Evolutionary conservation across 92 coral and sea anemone species (phyloP).

Genomic region (Heliopora coerulea): DNA sequence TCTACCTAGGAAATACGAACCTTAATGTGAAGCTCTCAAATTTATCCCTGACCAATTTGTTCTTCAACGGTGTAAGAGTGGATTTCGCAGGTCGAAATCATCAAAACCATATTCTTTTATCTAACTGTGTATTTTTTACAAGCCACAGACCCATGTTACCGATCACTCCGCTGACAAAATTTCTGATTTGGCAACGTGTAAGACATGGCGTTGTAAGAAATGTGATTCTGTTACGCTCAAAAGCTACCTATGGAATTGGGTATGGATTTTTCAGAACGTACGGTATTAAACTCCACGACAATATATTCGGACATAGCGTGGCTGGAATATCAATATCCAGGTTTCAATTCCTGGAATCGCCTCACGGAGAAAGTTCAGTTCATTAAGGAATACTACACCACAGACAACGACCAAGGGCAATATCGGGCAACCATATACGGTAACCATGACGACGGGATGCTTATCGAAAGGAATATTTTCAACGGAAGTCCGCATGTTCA

Average conservation of each 20-base stretch:
- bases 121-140: constrained; percentile 45
- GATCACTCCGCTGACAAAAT: not conserved
- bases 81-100: not conserved
- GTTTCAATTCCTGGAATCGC: constrained; percentile 5
- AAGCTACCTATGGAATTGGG: constrained; percentile 46
- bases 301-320: constrained; percentile 48
- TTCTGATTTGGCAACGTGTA: not conserved
- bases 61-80: constrained; percentile 51
- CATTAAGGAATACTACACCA: constrained; percentile 41
- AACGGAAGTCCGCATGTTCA: constrained; percentile 53
- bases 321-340: constrained; percentile 29
- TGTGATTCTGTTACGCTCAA: constrained; percentile 37
- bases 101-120: constrained; percentile 23
- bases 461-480: constrained; percentile 41
- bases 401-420: constrained; percentile 50
- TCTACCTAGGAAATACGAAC: constrained; percentile 13
- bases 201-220: constrained; percentile 21
- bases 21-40: constrained; percentile 2
- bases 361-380: constrained; percentile 40
- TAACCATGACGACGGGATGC: constrained; percentile 34
- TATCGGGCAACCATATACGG: constrained; percentile 51
- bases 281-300: not conserved
- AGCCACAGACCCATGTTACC: constrained; percentile 8
- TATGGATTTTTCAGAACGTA: constrained; percentile 15
- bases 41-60: constrained; percentile 25